Conservation (phyloP, 2,888 invertebrate genomes). For the Perizoma affinitatum region DNA sequence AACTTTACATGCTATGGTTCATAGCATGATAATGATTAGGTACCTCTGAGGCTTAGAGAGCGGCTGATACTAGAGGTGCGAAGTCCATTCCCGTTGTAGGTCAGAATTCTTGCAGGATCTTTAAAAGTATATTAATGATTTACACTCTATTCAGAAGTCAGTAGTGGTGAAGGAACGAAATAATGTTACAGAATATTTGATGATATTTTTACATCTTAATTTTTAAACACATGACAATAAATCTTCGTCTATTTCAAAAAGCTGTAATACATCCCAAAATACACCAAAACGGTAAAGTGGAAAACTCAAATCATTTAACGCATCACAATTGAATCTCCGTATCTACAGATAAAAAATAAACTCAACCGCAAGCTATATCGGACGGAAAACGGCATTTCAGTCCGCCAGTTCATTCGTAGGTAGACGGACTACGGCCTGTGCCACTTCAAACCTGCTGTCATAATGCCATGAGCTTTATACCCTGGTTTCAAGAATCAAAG, state of each 20-base stretch:
- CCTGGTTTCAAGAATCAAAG: background rate
- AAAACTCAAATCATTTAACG: slow-evolving; percentile 30
- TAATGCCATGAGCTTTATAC: slow-evolving; percentile 9
- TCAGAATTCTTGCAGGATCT: too few relatives aligned
- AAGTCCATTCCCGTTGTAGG: too few relatives aligned
- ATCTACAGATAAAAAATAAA: slow-evolving; percentile 35
- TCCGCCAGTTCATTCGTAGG: slow-evolving; percentile 57
- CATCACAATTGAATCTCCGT: slow-evolving; percentile 34
- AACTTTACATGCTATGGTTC: too few relatives aligned
- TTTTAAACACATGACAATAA: background rate
- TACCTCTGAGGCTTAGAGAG: too few relatives aligned
- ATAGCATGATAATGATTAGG: too few relatives aligned
- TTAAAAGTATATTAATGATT: too few relatives aligned
- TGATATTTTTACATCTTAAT: too few relatives aligned
- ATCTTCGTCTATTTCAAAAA: background rate
- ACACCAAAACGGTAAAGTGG: slow-evolving; percentile 12
- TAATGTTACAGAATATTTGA: too few relatives aligned
- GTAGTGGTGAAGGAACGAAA: too few relatives aligned
- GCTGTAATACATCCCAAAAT: slow-evolving; percentile 5
- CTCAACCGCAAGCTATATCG: slow-evolving; percentile 31
- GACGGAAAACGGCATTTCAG: slow-evolving; percentile 69
- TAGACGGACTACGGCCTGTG: slow-evolving; percentile 43
- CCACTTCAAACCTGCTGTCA: slow-evolving; percentile 4
- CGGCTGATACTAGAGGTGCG: too few relatives aligned
- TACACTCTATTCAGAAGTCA: too few relatives aligned